phyloP scores from a whole-genome alignment of 2,113 vertebrate species.

The Butorides virescens region DNA sequence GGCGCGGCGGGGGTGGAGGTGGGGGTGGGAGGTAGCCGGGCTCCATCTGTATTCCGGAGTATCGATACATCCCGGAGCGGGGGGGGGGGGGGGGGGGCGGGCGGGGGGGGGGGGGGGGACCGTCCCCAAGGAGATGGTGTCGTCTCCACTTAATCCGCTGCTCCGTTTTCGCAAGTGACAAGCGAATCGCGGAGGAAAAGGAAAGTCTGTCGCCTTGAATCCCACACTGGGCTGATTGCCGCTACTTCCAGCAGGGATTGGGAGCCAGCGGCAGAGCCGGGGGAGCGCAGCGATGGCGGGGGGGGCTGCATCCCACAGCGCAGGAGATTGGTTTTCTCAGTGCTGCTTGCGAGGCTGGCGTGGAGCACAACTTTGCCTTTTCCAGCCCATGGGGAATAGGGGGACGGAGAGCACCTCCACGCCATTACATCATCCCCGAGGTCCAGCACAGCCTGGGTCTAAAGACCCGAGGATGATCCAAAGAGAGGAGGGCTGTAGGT shows the following conservation, averaged over 20 bases:
- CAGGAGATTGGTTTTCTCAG: neutral
- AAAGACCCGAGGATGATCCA: neutral
- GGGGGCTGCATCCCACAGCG: neutral
- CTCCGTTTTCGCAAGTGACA: constrained; percentile 45
- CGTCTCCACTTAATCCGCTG: constrained; percentile 40
- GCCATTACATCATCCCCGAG: constrained; percentile 1
- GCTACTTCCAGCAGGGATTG: constrained; percentile 28
- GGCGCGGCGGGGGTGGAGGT: neutral
- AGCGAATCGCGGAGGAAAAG: constrained; percentile 34
- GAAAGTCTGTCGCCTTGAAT: constrained; percentile 66
- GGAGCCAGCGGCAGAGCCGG: constrained; percentile 6
- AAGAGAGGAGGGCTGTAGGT: neutral
- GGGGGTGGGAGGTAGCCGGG: neutral
- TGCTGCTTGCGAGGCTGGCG: neutral
- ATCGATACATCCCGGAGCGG: neutral
- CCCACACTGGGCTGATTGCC: constrained; percentile 52
- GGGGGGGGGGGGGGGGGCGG: neutral
- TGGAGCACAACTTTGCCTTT: constrained; percentile 22
- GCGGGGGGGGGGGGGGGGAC: neutral
- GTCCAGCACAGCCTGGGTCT: neutral
- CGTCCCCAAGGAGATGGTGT: constrained; percentile 52
- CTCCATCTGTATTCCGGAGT: constrained; percentile 23
- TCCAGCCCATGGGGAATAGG: neutral
- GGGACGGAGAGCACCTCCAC: neutral
- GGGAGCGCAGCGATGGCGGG: neutral